Conservation (phyloP, 2,797 vertebrate species). For the Tolypeutes matacus region DNA sequence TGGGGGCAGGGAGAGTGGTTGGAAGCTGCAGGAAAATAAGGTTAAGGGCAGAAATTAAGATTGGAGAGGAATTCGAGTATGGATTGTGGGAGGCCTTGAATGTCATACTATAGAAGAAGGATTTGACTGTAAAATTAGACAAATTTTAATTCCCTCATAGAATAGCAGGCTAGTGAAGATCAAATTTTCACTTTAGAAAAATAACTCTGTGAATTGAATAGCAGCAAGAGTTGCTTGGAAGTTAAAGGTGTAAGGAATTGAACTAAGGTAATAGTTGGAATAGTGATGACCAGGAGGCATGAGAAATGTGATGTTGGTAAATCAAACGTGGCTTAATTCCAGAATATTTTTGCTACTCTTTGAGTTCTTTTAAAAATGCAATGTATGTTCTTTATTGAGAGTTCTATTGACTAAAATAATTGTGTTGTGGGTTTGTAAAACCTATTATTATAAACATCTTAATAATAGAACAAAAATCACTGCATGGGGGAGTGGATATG, state of each 20-base stretch:
- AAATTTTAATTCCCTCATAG: not conserved
- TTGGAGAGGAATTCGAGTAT: not conserved
- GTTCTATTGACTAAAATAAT: slow-evolving; percentile 19
- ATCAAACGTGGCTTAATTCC: not conserved
- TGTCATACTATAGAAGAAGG: not conserved
- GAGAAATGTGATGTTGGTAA: not conserved
- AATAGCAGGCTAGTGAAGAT: not conserved
- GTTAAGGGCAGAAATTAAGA: not conserved
- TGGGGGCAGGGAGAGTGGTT: not conserved
- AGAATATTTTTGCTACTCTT: not conserved
- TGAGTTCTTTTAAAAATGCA: not conserved
- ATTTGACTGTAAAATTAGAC: not conserved
- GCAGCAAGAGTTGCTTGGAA: not conserved
- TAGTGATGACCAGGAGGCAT: not conserved
- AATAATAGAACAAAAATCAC: not conserved
- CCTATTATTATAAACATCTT: not conserved
- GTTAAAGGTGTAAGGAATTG: not conserved
- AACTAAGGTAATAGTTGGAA: not conserved
- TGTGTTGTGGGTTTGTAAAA: not conserved
- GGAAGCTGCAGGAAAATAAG: not conserved
- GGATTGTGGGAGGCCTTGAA: not conserved
- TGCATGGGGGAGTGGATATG: no score
- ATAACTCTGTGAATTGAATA: not conserved
- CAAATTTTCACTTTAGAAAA: not conserved
- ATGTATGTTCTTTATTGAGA: slow-evolving; percentile 13